Base-by-base conservation (phyloP, 2,113 vertebrate species). In the Ptilorrhoa leucosticta region DNA sequence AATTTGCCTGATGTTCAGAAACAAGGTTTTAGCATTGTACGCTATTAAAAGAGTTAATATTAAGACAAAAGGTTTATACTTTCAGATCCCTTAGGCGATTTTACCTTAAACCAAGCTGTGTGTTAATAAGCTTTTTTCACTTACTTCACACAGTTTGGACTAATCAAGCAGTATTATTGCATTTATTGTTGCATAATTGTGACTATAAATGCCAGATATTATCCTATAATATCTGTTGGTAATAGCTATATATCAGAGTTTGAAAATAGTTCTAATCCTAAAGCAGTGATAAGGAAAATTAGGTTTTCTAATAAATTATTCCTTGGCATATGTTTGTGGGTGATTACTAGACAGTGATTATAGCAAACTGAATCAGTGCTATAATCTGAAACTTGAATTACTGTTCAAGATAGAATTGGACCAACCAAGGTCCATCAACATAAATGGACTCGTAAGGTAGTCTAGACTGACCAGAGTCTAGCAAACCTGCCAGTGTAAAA, bases 121-220 rank as follows among this genome's bases (percentile, higher is more conserved):
- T 73, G 47, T 40, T 86, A 90, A 56, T 97, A 86, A 96, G 56
- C 2, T 63, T 87, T 93, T 76, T 92, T 64, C n/a, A 80, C 64
- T 97, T 92, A 89, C 11, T 93, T 82, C 51, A 87, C 24, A 93
- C 63, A 85, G 65, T 81, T 93, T 91, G 44, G 22, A 88, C 44
- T 79, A 94, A 93, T 94, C 84, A 96, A 72, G 56, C 35, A 84
- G 37, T 71, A 48, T 75, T 75, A 58, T 75, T 96, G 50, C 58
- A 83, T 92, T 97, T 96, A 77, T 23, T 93, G 27, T 87, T 82
- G 68, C 44, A 88, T 84, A 96, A 93, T 87, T 87, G 57, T 95
- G 61, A 87, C 93, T 83, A 69, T 68, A 94, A 95, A 86, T 89
- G 82, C 18, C 85, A 89, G 42, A 80, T 90, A 56, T 79, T 53